Conservation (phyloP, 1,140 invertebrate genomes). For the Belonocnema kinseyi region DNA sequence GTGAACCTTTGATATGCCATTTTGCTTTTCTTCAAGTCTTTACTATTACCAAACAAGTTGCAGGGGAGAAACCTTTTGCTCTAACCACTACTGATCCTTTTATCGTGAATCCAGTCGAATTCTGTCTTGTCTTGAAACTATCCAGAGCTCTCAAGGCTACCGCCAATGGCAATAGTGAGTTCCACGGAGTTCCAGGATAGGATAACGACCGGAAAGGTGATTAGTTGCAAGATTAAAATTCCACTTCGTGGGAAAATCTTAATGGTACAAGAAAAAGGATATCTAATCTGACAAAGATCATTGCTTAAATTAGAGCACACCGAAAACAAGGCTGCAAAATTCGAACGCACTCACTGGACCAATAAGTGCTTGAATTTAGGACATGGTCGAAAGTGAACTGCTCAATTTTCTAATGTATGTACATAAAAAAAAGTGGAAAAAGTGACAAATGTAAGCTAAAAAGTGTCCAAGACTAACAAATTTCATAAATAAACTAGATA, state of each 20-base stretch:
- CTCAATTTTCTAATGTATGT: too few relatives aligned
- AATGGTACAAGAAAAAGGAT: not conserved
- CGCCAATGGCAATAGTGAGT: constrained; percentile 32
- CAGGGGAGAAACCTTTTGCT: constrained; percentile 8
- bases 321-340: too few relatives aligned
- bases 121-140: constrained; percentile 48
- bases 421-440: too few relatives aligned
- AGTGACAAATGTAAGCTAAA: not conserved
- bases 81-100: constrained; percentile 9
- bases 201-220: constrained; percentile 30
- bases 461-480: too few relatives aligned
- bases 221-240: constrained; percentile 25
- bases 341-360: too few relatives aligned
- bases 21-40: not conserved
- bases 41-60: constrained; percentile 3
- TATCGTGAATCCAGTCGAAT: constrained; percentile 14
- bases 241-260: constrained; percentile 10
- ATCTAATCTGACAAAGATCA: not conserved
- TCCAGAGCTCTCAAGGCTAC: constrained; percentile 41
- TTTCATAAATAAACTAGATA: too few relatives aligned
- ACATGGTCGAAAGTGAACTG: too few relatives aligned
- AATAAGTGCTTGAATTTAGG: too few relatives aligned
- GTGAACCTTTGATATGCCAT: constrained; percentile 45
- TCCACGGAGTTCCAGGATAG: constrained; percentile 35
- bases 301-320: too few relatives aligned